Evolutionary conservation across 2,888 invertebrate species (phyloP).

Genomic region (Lampropteryx suffumata): DNA sequence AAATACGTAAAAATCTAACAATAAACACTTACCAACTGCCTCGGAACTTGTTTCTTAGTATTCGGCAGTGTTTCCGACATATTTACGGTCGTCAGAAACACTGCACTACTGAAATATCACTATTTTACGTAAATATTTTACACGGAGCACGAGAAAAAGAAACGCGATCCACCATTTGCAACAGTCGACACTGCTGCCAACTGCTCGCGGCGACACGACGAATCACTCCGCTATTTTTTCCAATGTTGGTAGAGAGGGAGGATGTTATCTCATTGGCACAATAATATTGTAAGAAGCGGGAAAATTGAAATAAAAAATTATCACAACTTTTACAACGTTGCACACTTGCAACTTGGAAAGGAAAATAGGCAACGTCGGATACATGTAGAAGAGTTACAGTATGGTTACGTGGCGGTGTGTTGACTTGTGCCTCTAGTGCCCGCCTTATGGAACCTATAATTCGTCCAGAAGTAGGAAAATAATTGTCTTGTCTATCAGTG

Average conservation of each 20-base stretch:
- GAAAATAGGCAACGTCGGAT: too few relatives aligned
- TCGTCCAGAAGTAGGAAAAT: too few relatives aligned
- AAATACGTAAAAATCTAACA: constrained; percentile 79
- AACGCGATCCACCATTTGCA: constrained; percentile 84
- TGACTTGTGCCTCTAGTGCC: too few relatives aligned
- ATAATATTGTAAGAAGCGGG: constrained; percentile 49
- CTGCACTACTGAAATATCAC: constrained; percentile 77
- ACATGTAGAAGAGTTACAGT: too few relatives aligned
- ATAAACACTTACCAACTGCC: constrained; percentile 85
- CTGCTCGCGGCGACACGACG: constrained; percentile 47
- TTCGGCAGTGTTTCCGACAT: constrained; percentile 84
- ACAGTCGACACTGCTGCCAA: constrained; percentile 80
- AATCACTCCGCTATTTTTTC: constrained; percentile 68
- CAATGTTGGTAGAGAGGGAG: constrained; percentile 59
- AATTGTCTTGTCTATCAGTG: too few relatives aligned
- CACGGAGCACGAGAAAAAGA: constrained; percentile 82
- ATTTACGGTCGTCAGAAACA: constrained; percentile 80
- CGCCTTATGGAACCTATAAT: too few relatives aligned
- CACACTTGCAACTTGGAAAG: too few relatives aligned
- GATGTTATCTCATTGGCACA: constrained; percentile 64
- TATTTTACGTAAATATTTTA: constrained; percentile 84
- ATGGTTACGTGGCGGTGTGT: too few relatives aligned
- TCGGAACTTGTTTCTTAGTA: constrained; percentile 82
- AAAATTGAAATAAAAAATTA: constrained; percentile 54
- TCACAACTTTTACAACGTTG: too few relatives aligned